phyloP scores from a whole-genome alignment of 1,140 invertebrate species.

The Microplitis demolitor region DNA sequence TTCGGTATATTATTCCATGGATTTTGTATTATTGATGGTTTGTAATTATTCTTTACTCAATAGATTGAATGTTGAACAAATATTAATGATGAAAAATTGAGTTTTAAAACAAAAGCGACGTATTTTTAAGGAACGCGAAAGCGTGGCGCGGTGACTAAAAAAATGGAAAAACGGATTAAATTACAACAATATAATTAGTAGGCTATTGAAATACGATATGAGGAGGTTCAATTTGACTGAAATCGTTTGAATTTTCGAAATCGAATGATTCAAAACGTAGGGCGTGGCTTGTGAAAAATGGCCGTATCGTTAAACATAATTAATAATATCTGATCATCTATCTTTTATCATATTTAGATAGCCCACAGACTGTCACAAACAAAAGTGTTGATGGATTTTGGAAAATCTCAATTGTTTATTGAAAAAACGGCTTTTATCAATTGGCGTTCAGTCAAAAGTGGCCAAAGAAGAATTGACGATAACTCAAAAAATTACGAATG shows the following conservation, averaged over 20 bases:
- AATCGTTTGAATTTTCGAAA: constrained; percentile 9
- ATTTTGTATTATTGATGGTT: neutral
- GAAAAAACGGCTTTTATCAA: neutral
- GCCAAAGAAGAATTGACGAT: neutral
- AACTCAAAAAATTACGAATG: neutral
- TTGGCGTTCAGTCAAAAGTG: neutral
- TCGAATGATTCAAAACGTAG: neutral
- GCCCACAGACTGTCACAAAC: neutral
- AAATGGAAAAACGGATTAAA: neutral
- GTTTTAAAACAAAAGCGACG: neutral
- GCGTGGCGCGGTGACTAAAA: neutral
- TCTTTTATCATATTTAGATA: neutral
- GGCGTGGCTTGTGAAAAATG: constrained; percentile 26
- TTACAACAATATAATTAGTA: neutral
- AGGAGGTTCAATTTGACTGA: neutral
- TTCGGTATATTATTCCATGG: neutral
- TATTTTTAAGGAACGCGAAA: no score
- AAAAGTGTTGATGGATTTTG: neutral
- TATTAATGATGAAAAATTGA: neutral
- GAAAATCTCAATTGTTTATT: neutral
- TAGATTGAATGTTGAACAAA: neutral
- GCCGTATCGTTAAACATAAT: constrained; percentile 1
- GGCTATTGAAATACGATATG: no score
- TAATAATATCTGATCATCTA: neutral
- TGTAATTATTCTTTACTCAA: neutral